Base-by-base conservation (phyloP, 1,140 invertebrate genomes). In the Orius insidiosus region DNA sequence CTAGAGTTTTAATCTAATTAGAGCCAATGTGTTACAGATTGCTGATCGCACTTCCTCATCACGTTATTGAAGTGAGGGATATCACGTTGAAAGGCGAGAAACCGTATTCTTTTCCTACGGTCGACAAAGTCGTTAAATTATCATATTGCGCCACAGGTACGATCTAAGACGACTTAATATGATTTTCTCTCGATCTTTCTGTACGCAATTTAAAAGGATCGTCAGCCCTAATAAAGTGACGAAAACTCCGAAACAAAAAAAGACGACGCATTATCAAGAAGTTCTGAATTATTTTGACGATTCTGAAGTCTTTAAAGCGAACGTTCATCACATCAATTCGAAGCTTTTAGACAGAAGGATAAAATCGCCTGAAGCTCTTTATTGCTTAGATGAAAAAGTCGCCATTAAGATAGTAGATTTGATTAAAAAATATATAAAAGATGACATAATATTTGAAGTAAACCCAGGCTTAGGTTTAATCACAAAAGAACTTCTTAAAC, bases 51-150 rank as follows among this genome's bases (percentile, higher is more conserved):
- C 56, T 72, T 8, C 55, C 65, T 11, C 71, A 68, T 50, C 74
- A 77, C 55, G 70, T 69, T 10, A 65, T 78, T 3, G 72, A 78
- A 58, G 74, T 77, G 0, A 61, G 70, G 47, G 68, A 75, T 54
- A 54, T 78, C 11, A 62, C 59, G 34, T 53, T 58, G 10, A 57
- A 62, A 1, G 59, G 64, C 18, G 60, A 68, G 14, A 59, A 68
- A 6, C 49, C 69, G 5, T 68, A 69, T 49, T 67, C 65, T 10
- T 78, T 78, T 52, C 74, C 75, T 6, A 76, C 75, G 0, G 74
- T 78, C 1, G 76, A 78, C 53, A 61, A 70, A 52, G 74, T 72
- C 5, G 62, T 65, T 50, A 66, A 68, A 55, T 65, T 78, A 32
- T 42, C 67, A 1, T 72, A 77, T 48, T 75, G 72, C 47, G 49